Percentiles rank a stretch among this genome's conserved stretches.
These are phyloP conservation scores for Antitype chi DNA, from an alignment of 2,888 invertebrate genomes.

Conservation along the genomic window DNA sequence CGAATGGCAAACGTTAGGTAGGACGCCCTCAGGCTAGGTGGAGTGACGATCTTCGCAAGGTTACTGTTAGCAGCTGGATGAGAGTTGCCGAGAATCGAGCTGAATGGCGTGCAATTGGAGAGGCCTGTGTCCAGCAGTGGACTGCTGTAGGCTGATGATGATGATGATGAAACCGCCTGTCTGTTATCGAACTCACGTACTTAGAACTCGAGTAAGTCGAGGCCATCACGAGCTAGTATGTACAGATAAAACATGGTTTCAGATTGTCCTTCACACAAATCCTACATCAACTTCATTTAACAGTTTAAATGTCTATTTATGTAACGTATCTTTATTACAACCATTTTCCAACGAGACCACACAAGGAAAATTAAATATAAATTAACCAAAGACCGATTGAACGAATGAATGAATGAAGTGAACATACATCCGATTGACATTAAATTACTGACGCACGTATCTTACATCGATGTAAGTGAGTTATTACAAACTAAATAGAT, in stretches of 20 bases:
- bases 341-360: conserved; percentile 44
- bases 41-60: too few relatives aligned
- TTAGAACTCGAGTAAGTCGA: too few relatives aligned
- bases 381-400: conserved; percentile 50
- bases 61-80: too few relatives aligned
- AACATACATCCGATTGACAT: conserved; percentile 51
- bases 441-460: conserved; percentile 47
- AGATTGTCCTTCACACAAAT: not conserved
- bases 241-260: not conserved
- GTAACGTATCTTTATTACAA: not conserved
- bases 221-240: too few relatives aligned
- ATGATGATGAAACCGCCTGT: too few relatives aligned
- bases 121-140: too few relatives aligned
- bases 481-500: conserved; percentile 60
- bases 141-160: too few relatives aligned
- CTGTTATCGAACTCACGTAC: too few relatives aligned
- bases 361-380: conserved; percentile 49
- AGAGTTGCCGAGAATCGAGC: too few relatives aligned
- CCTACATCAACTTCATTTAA: not conserved
- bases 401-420: conserved; percentile 41
- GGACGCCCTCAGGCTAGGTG: too few relatives aligned
- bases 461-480: conserved; percentile 47
- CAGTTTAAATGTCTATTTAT: not conserved
- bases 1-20: too few relatives aligned
- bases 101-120: too few relatives aligned